Evolutionary conservation across 2,113 vertebrate species (phyloP).

Genomic region (Menura novaehollandiae): DNA sequence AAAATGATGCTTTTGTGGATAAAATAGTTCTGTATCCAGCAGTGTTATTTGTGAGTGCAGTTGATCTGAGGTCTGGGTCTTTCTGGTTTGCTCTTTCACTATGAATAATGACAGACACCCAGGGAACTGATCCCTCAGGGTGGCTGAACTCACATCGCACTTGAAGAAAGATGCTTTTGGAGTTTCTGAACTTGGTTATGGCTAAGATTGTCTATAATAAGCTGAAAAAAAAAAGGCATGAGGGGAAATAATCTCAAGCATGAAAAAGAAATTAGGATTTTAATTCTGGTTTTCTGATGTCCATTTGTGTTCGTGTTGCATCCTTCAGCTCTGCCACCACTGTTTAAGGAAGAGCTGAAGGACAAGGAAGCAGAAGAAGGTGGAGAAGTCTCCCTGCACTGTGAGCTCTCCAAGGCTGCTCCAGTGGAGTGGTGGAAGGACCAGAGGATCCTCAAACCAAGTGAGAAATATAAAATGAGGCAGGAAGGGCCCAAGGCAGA

Average conservation of each 20-base stretch:
- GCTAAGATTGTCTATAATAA: not conserved
- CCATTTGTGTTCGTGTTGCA: conserved; percentile 14
- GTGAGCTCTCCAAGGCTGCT: conserved; percentile 63
- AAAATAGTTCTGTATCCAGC: not conserved
- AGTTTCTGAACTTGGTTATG: not conserved
- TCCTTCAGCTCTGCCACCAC: conserved; percentile 75
- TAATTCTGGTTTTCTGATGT: not conserved
- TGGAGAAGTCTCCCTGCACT: conserved; percentile 9
- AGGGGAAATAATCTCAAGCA: not conserved
- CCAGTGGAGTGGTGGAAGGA: conserved; percentile 64
- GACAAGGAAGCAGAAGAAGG: conserved; percentile 67
- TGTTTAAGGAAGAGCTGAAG: conserved; percentile 72
- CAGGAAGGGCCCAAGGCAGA: conserved; percentile 69
- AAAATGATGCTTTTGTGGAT: not conserved
- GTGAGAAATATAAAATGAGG: conserved; percentile 72
- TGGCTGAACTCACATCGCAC: not conserved
- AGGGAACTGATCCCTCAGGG: not conserved
- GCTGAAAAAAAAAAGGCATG: not conserved
- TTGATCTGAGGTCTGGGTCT: not conserved
- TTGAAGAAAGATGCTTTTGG: not conserved
- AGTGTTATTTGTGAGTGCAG: not conserved
- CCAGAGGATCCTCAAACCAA: not conserved
- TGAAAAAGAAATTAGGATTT: not conserved
- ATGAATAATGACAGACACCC: not conserved
- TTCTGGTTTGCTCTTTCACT: not conserved